Evolutionary conservation across 2,797 vertebrate species (phyloP).

Genomic region (Clamator glandarius): DNA sequence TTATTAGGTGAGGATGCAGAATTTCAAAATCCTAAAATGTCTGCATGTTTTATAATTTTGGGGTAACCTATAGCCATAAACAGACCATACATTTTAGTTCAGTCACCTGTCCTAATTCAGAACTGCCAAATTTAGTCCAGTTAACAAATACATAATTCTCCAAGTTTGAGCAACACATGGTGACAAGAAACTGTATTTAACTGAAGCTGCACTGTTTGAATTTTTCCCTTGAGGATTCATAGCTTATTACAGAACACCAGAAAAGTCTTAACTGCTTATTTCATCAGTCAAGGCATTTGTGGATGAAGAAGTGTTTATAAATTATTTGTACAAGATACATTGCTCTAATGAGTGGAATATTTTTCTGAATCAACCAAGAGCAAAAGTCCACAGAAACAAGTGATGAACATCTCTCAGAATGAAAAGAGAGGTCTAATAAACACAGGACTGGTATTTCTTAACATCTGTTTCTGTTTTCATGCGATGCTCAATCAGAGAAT

Average conservation of each 20-base stretch:
- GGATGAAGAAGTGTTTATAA: neutral
- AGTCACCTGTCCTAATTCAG: neutral
- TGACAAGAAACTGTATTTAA: neutral
- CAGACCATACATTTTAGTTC: neutral
- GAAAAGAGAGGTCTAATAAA: neutral
- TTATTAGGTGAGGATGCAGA: neutral
- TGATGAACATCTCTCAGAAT: neutral
- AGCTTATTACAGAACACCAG: neutral
- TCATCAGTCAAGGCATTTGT: neutral
- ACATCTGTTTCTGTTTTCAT: neutral
- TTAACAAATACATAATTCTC: neutral
- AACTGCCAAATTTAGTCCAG: neutral
- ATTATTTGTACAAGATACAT: neutral
- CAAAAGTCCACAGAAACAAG: neutral
- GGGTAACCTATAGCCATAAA: neutral
- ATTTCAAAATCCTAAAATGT: neutral
- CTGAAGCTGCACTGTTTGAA: neutral
- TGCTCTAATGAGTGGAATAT: neutral
- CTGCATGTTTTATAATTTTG: neutral
- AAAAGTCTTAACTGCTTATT: neutral
- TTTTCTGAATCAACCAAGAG: neutral
- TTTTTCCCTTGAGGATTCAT: neutral
- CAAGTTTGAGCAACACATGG: neutral
- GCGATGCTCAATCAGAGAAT: neutral
- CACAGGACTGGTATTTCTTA: neutral